phyloP scores from a whole-genome alignment of 1,140 invertebrate species.

The Berghia stephanieae region DNA sequence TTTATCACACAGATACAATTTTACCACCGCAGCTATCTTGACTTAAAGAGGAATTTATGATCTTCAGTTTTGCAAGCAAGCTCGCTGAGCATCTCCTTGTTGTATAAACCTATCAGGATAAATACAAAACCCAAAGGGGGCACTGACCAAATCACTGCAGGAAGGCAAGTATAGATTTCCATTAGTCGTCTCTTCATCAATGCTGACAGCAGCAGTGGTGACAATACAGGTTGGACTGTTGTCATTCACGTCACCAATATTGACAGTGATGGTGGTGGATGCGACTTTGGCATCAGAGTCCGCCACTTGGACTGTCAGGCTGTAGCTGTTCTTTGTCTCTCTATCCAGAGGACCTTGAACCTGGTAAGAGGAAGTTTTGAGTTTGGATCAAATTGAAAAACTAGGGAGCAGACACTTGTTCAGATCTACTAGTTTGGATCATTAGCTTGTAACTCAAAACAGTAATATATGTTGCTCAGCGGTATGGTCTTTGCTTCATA shows the following conservation, averaged over 20 bases:
- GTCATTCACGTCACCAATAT: constrained; percentile 84
- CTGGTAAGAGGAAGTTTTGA: background rate
- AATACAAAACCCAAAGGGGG: background rate
- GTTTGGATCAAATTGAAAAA: too few relatives aligned
- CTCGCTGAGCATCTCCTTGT: background rate
- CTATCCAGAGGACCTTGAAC: constrained; percentile 33
- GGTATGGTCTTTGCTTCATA: too few relatives aligned
- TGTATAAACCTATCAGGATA: background rate
- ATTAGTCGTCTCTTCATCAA: constrained; percentile 39
- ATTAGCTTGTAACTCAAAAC: too few relatives aligned
- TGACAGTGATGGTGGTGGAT: constrained; percentile 41
- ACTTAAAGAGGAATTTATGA: too few relatives aligned
- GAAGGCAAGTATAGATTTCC: constrained; percentile 20
- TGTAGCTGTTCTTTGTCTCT: constrained; percentile 30
- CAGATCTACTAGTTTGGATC: too few relatives aligned
- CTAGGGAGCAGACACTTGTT: too few relatives aligned
- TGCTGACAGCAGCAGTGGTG: constrained; percentile 33
- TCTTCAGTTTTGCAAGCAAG: too few relatives aligned
- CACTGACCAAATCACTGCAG: constrained; percentile 9
- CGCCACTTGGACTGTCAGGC: constrained; percentile 35
- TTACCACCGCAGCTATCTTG: too few relatives aligned
- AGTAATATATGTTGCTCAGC: too few relatives aligned
- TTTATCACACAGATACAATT: too few relatives aligned
- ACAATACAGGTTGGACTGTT: constrained; percentile 78
- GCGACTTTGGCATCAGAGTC: constrained; percentile 38